These are phyloP conservation scores for Xiphophorus birchmanni DNA, from an alignment of 2,797 vertebrate species.

Conservation along the genomic window DNA sequence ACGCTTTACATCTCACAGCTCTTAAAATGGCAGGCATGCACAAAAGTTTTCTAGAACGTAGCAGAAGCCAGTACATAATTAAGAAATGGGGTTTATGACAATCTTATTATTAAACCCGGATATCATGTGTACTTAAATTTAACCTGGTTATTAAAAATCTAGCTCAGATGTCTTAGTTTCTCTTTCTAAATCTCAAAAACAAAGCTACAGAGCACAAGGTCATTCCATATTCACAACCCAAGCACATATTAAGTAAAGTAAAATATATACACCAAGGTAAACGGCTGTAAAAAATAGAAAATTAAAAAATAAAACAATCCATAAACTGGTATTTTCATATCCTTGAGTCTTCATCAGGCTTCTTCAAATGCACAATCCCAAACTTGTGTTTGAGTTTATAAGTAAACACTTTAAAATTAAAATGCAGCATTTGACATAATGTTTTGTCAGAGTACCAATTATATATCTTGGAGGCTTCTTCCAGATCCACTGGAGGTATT, in stretches of 20 bases:
- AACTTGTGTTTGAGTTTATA: background rate
- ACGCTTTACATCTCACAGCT: conserved; percentile 23
- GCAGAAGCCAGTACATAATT: background rate
- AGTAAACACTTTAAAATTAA: background rate
- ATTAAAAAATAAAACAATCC: background rate
- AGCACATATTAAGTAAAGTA: background rate
- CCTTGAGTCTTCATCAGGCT: too few species aligned
- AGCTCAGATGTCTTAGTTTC: background rate
- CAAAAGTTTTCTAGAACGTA: conserved; percentile 6
- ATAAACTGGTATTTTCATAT: background rate
- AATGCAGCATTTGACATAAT: background rate
- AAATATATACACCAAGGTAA: background rate
- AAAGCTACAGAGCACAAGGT: background rate
- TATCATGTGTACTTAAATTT: background rate
- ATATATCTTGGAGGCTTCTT: background rate
- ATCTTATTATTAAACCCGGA: background rate
- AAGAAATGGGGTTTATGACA: background rate
- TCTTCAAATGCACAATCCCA: background rate
- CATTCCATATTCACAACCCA: background rate
- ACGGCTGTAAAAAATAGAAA: background rate
- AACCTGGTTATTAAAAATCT: background rate
- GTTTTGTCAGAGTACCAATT: background rate
- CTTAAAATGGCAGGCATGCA: conserved; percentile 13
- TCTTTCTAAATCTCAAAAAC: background rate
- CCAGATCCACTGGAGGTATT: background rate